Base-by-base conservation (phyloP, 2,888 invertebrate genomes). In the Lasioglossum pauxillum region DNA sequence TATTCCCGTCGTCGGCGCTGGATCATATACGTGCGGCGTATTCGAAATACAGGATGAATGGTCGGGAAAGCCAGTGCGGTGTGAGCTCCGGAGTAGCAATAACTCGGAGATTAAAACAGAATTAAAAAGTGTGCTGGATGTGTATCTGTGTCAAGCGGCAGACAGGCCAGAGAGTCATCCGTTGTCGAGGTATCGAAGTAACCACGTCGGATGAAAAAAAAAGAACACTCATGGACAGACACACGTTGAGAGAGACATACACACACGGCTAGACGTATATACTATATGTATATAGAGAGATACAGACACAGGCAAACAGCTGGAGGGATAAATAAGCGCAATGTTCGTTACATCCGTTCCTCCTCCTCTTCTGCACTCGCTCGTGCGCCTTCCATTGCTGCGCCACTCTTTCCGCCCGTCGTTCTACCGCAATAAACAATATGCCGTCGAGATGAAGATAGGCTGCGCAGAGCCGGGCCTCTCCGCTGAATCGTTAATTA, bases 61-160 rank as follows among this genome's bases (percentile, higher is more conserved):
- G 85, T 82, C 83, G 86, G 83, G 84, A 75, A 85, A 84, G 83
- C 81, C 83, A 83, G 38, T 78, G 84, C 82, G 84, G 73, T 86
- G 87, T 85, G 82, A 86, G 87, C 89, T 86, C 87, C 90, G 91
- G 92, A 92, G 93, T 92, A 92, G 94, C 93, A 95, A 95, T 95
- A 95, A 94, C 94, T 93, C 92, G 92, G 93, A 94, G 95, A 95
- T 95, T 94, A 95, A 94, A 95, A 94, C 91, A 93, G 94, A 95
- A 95, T 94, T 94, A 93, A 94, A 94, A 94, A 93, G 93, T 93
- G 90, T 92, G 92, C 91, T 92, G 93, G 91, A 92, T 92, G 92
- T 91, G 92, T 93, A 94, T 94, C 93, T 93, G 92, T 94, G 94
- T 93, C 94, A 94, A 94, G 93, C 89, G 77, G 78, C 86, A 83